Percentiles rank a stretch among this genome's conserved stretches.
phyloP scores from a whole-genome alignment of 1,140 invertebrate species.

The Pachyrhynchus sulphureomaculatus region DNA sequence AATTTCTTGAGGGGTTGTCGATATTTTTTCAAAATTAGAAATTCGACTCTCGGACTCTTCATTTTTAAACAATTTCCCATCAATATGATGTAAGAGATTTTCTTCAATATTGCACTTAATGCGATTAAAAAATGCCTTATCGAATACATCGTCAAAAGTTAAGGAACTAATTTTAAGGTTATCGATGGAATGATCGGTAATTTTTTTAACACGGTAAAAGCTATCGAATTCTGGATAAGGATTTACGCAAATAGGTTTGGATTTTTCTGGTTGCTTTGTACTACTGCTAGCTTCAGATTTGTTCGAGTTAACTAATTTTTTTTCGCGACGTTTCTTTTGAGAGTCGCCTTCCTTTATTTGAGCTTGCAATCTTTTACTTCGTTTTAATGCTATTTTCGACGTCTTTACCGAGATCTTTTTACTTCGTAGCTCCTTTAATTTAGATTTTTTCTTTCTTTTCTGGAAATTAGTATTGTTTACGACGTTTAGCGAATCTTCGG shows the following conservation, averaged over 20 bases:
- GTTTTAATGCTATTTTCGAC: conserved; percentile 45
- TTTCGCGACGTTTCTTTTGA: conserved; percentile 23
- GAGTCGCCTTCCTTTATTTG: conserved; percentile 28
- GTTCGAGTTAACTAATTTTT: conserved; percentile 13
- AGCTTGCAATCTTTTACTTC: conserved; percentile 43
- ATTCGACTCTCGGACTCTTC: conserved; percentile 45
- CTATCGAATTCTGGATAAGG: conserved; percentile 48
- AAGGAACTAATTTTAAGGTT: conserved; percentile 49
- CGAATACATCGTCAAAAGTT: conserved; percentile 54
- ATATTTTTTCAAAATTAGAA: conserved; percentile 48
- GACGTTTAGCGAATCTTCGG: not conserved
- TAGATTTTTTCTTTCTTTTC: conserved; percentile 21
- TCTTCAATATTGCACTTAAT: conserved; percentile 65
- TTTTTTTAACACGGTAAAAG: conserved; percentile 49
- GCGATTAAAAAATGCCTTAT: conserved; percentile 60
- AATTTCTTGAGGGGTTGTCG: conserved; percentile 33
- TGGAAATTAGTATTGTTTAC: not conserved
- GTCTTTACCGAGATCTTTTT: conserved; percentile 46
- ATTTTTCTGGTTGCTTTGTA: conserved; percentile 36
- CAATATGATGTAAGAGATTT: conserved; percentile 64
- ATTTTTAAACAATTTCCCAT: conserved; percentile 59
- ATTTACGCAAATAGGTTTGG: conserved; percentile 37
- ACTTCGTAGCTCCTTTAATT: conserved; percentile 41
- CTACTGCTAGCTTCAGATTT: conserved; percentile 17
- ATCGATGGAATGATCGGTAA: conserved; percentile 51